A percentile compares a stretch with the other conserved stretches of the same genome.
phyloP scores from a whole-genome alignment of 2,888 invertebrate species.

The Cosmia pyralina region DNA sequence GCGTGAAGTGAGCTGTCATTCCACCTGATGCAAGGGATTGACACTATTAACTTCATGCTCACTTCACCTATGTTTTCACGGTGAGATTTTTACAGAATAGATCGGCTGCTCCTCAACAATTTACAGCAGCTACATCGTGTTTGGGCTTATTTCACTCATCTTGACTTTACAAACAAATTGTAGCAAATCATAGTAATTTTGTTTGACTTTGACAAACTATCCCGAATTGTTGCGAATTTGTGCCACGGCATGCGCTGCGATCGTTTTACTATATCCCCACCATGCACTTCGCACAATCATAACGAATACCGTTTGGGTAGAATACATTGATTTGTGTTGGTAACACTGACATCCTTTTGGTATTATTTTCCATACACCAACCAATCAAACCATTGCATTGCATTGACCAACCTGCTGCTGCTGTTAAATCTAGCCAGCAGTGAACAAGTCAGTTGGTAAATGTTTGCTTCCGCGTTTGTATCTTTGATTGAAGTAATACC shows the following conservation, averaged over 20 bases:
- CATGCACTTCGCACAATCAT: too few relatives aligned
- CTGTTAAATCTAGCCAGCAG: constrained; percentile 80
- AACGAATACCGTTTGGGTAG: constrained; percentile 33
- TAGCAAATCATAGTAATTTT: too few relatives aligned
- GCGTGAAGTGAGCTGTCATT: too few relatives aligned
- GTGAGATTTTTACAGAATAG: too few relatives aligned
- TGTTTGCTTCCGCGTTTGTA: constrained; percentile 88
- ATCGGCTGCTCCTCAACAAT: neutral
- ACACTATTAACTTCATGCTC: too few relatives aligned
- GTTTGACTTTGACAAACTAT: too few relatives aligned
- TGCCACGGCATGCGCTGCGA: too few relatives aligned
- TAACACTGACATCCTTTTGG: constrained; percentile 81
- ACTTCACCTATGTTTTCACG: too few relatives aligned
- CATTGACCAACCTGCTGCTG: constrained; percentile 89
- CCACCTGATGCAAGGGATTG: too few relatives aligned
- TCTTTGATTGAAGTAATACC: constrained; percentile 80
- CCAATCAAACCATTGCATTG: constrained; percentile 89
- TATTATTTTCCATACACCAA: constrained; percentile 85
- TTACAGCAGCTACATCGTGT: neutral
- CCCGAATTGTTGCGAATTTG: too few relatives aligned
- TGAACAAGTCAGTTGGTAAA: constrained; percentile 82
- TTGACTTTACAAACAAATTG: too few relatives aligned
- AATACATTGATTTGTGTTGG: constrained; percentile 58
- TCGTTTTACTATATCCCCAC: too few relatives aligned
- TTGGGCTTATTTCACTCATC: neutral